phyloP scores from a whole-genome alignment of 2,888 invertebrate genomes.

The Acrocyrtus sp. region DNA sequence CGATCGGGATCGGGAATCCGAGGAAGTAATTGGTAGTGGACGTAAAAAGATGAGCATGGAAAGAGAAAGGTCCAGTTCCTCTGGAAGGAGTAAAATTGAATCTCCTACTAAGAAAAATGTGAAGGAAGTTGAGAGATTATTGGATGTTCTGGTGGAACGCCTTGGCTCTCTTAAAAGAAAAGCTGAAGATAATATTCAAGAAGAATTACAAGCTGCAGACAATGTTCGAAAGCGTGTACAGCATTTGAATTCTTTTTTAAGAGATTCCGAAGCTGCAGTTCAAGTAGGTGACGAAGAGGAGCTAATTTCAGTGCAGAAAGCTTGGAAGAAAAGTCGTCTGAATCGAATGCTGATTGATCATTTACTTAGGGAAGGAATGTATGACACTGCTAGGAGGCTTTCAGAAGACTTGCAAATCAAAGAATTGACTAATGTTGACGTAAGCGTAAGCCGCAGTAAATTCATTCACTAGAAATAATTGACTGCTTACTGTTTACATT shows the following conservation, averaged over 20 bases:
- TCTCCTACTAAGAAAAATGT: slow-evolving; percentile 6
- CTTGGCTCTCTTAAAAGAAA: slow-evolving; percentile 91
- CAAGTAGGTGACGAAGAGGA: slow-evolving; percentile 39
- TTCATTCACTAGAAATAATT: neutral
- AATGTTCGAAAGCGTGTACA: slow-evolving; percentile 93
- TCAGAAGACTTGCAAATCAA: slow-evolving; percentile 82
- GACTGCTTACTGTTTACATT: neutral
- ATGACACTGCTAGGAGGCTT: slow-evolving; percentile 89
- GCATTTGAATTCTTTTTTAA: slow-evolving; percentile 80
- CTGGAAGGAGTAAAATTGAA: neutral
- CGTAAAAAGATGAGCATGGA: no score
- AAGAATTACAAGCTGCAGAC: slow-evolving; percentile 89
- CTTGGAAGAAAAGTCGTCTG: slow-evolving; percentile 87
- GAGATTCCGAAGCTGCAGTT: slow-evolving; percentile 67
- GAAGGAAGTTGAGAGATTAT: slow-evolving; percentile 80
- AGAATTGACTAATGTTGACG: slow-evolving; percentile 87
- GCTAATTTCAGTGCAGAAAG: slow-evolving; percentile 70
- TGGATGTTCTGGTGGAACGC: slow-evolving; percentile 90
- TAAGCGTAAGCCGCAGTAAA: slow-evolving; percentile 46
- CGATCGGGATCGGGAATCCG: neutral
- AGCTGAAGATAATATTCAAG: slow-evolving; percentile 92
- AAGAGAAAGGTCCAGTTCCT: no score
- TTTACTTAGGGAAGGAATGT: slow-evolving; percentile 93
- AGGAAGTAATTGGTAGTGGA: no score
- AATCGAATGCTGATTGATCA: slow-evolving; percentile 98